Evolutionary conservation across 2,797 vertebrate genomes (phyloP).

Genomic region (Holocentrus rufus): DNA sequence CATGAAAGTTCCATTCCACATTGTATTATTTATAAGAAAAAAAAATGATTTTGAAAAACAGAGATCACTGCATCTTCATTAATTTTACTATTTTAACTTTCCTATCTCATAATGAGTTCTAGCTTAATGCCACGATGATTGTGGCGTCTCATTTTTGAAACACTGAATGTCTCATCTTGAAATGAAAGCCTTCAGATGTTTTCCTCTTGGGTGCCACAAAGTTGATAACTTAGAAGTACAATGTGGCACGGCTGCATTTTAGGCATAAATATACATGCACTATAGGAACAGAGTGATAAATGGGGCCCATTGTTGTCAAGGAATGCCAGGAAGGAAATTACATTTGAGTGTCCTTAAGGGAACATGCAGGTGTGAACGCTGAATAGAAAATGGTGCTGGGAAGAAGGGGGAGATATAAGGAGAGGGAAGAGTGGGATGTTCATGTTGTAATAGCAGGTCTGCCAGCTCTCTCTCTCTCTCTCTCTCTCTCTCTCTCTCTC

Average conservation of each 20-base stretch:
- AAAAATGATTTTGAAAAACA: neutral
- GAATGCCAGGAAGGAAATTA: conserved; percentile 66
- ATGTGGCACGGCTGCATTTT: conserved; percentile 27
- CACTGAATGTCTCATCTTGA: neutral
- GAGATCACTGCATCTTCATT: neutral
- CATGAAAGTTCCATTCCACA: neutral
- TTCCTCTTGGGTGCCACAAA: neutral
- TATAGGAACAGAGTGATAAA: conserved; percentile 51
- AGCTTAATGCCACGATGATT: too few species aligned
- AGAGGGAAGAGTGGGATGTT: conserved; percentile 55
- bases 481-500: conserved; percentile 24
- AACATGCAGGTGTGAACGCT: conserved; percentile 71
- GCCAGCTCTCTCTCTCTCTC: conserved; percentile 45
- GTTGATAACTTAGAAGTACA: conserved; percentile 19
- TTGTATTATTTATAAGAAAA: neutral
- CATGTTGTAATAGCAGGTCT: conserved; percentile 56
- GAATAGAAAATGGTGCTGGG: conserved; percentile 59
- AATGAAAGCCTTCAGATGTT: conserved; percentile 7
- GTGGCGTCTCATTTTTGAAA: neutral
- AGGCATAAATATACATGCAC: conserved; percentile 11
- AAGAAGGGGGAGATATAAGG: conserved; percentile 23
- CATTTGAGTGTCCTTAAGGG: conserved; percentile 61
- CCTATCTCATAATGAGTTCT: too few species aligned
- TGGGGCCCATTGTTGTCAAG: conserved; percentile 54
- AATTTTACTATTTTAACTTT: too few species aligned